A percentile compares a stretch with the other conserved stretches of the same genome.
These are phyloP conservation scores for Lithobates sylvaticus DNA, from an alignment of 2,797 vertebrate genomes.

Conservation along the genomic window DNA sequence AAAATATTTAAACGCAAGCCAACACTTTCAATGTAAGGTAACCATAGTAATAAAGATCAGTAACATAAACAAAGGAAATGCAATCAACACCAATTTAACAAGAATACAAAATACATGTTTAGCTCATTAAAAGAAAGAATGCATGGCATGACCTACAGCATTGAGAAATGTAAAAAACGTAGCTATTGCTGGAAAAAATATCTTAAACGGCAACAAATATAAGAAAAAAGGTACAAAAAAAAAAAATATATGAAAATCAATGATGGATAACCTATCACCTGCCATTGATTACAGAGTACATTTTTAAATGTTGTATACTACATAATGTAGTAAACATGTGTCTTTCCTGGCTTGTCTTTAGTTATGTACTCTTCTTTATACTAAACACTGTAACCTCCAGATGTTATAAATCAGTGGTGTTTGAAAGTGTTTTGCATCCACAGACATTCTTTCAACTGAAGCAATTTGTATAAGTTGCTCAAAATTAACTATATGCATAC, in stretches of 20 bases:
- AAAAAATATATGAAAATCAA: conserved; percentile 25
- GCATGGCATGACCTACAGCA: conserved; percentile 8
- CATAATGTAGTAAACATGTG: conserved; percentile 6
- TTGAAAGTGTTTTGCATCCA: conserved; percentile 1
- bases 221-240: conserved; percentile 1
- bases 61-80: conserved; percentile 36
- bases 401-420: not conserved
- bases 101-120: conserved; percentile 18
- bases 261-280: not conserved
- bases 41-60: not conserved
- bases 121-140: conserved; percentile 25
- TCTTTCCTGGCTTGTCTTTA: not conserved
- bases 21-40: not conserved
- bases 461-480: no score
- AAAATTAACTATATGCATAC: no score
- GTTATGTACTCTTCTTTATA: not conserved
- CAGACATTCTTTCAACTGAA: not conserved
- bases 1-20: not conserved
- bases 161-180: not conserved
- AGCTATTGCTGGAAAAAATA: not conserved
- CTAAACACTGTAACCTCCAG: not conserved
- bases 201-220: not conserved
- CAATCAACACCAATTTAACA: conserved; percentile 32
- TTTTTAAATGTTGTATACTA: conserved; percentile 3
- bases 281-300: not conserved